Conservation (phyloP, 2,113 vertebrate genomes). For the Ageneiosus marmoratus region DNA sequence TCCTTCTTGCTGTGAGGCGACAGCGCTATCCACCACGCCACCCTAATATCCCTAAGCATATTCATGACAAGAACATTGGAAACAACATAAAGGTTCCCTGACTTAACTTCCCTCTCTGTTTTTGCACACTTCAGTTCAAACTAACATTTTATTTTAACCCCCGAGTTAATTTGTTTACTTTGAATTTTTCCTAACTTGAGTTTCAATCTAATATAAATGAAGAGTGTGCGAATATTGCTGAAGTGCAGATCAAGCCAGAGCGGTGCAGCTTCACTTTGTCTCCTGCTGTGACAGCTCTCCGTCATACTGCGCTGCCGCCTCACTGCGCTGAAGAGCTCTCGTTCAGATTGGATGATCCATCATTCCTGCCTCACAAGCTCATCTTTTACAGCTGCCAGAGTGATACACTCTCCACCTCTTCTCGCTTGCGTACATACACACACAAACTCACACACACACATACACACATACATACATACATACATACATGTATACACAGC, state of each 20-base stretch:
- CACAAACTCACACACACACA: conserved; percentile 1
- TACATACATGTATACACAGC: background rate
- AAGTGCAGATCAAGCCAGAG: background rate
- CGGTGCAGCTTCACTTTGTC: conserved; percentile 18
- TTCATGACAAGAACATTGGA: background rate
- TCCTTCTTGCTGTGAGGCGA: too few relatives aligned
- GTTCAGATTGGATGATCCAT: conserved; percentile 34
- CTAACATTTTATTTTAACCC: too few relatives aligned
- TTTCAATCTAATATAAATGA: background rate
- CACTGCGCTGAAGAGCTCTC: conserved; percentile 10
- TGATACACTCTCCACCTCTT: conserved; percentile 20
- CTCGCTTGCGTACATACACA: background rate
- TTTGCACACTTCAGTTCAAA: background rate
- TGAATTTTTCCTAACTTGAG: background rate
- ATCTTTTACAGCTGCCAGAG: conserved; percentile 30
- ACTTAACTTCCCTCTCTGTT: background rate
- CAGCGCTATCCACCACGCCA: too few relatives aligned
- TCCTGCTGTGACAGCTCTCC: conserved; percentile 12
- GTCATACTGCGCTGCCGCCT: conserved; percentile 20
- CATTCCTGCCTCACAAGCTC: conserved; percentile 10
- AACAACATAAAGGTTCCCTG: background rate
- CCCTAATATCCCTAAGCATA: background rate
- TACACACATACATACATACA: background rate
- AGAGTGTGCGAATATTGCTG: background rate
- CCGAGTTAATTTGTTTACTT: background rate